Evolutionary conservation across 2,113 vertebrate genomes (phyloP).

Genomic region (Rhinolophus sinicus): DNA sequence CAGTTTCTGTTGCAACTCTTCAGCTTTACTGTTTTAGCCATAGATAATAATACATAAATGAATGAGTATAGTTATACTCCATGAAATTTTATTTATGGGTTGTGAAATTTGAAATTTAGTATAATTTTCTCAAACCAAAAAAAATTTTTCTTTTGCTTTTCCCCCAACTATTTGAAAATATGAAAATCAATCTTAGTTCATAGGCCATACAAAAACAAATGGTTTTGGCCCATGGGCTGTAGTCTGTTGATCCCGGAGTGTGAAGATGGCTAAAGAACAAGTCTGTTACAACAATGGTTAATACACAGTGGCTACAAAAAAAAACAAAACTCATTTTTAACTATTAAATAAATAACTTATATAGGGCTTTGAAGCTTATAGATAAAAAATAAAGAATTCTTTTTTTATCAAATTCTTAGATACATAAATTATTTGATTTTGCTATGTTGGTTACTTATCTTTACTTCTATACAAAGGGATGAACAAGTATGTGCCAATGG

Average conservation of each 20-base stretch:
- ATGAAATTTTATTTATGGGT: background rate
- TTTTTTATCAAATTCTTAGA: constrained; percentile 49
- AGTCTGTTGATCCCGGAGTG: background rate
- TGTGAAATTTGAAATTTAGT: background rate
- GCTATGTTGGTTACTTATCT: background rate
- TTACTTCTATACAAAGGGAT: constrained; percentile 24
- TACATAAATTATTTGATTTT: constrained; percentile 1
- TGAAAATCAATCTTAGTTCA: constrained; percentile 15
- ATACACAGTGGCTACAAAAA: background rate
- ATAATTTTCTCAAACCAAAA: background rate
- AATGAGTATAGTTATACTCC: background rate
- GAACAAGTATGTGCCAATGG: background rate
- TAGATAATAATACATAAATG: background rate
- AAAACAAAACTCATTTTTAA: background rate
- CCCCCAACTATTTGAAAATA: background rate
- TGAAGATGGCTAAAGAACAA: constrained; percentile 13
- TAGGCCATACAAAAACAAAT: background rate
- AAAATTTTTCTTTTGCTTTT: background rate
- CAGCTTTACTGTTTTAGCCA: background rate
- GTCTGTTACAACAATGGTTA: background rate
- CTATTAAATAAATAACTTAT: constrained; percentile 2
- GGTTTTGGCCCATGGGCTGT: background rate
- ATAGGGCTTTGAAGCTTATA: background rate
- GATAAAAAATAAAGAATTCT: background rate
- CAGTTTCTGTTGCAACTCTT: background rate